phyloP scores from a whole-genome alignment of 2,113 vertebrate species.

The Callocephalon fimbriatum region DNA sequence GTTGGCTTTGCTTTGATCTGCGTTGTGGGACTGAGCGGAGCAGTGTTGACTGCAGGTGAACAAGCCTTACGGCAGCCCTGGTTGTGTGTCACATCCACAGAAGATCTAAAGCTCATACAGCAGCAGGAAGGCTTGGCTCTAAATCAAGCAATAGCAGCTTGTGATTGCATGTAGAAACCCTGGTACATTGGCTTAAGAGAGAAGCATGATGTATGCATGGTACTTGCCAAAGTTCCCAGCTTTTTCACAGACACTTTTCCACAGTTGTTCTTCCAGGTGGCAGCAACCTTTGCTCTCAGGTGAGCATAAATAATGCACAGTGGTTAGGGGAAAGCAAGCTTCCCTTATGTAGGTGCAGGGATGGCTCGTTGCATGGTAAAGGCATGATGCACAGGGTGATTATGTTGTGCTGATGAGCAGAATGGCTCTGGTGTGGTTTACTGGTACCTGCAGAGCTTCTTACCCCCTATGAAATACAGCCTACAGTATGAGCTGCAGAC shows the following conservation, averaged over 20 bases:
- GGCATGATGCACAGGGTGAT: fast-evolving
- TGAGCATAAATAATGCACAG: not conserved
- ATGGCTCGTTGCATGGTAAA: fast-evolving
- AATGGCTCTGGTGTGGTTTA: not conserved
- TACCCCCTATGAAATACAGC: not conserved
- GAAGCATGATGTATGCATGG: not conserved
- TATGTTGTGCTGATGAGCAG: not conserved
- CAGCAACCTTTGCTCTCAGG: not conserved
- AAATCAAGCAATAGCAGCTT: not conserved
- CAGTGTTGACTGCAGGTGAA: not conserved
- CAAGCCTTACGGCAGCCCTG: not conserved
- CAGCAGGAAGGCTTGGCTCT: not conserved
- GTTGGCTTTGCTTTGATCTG: fast-evolving
- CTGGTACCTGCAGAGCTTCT: not conserved
- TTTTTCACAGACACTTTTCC: not conserved
- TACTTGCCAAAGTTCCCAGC: not conserved
- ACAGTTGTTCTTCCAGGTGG: not conserved
- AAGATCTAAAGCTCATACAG: not conserved
- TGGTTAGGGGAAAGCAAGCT: not conserved
- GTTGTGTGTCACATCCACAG: not conserved
- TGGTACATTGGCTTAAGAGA: not conserved
- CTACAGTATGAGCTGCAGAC: not conserved
- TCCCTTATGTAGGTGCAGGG: not conserved
- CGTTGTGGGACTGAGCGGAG: not conserved
- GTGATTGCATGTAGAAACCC: not conserved